phyloP scores from a whole-genome alignment of 2,888 invertebrate species.

The Drosophila anomalipes region DNA sequence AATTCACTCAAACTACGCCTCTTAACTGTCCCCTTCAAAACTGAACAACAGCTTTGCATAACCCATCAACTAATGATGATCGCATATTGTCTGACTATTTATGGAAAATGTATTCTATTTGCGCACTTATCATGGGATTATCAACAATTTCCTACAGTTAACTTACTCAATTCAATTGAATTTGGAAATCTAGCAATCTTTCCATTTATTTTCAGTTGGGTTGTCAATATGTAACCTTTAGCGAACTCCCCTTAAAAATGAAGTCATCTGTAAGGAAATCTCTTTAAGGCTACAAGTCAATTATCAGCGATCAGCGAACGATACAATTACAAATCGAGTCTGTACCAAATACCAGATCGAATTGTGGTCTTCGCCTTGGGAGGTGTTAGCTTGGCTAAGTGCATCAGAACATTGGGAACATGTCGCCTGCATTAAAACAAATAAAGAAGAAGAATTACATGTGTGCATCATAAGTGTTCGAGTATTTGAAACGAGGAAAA shows the following conservation, averaged over 20 bases:
- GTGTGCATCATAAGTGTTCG: not conserved
- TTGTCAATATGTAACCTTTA: not conserved
- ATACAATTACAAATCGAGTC: conserved; percentile 43
- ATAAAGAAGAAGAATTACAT: not conserved
- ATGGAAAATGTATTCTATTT: not conserved
- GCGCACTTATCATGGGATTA: not conserved
- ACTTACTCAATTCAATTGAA: not conserved
- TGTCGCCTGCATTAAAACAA: conserved; percentile 47
- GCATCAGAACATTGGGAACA: conserved; percentile 29
- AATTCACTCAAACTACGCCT: conserved; percentile 1
- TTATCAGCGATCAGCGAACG: conserved; percentile 37
- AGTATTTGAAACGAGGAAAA: conserved; percentile 32
- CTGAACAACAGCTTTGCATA: conserved; percentile 14
- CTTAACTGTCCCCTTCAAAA: not conserved
- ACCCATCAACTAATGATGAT: conserved; percentile 30
- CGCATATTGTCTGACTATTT: conserved; percentile 4
- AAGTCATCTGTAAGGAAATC: conserved; percentile 20
- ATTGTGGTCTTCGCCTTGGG: conserved; percentile 51
- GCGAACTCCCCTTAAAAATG: not conserved
- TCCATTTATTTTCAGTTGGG: not conserved
- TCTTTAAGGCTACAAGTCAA: conserved; percentile 54
- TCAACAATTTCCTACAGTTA: no score
- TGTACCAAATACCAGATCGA: conserved; percentile 51
- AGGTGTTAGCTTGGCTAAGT: conserved; percentile 66
- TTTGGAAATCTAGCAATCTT: not conserved